Conservation (phyloP, 2,797 vertebrate species). For the Spizella passerina region DNA sequence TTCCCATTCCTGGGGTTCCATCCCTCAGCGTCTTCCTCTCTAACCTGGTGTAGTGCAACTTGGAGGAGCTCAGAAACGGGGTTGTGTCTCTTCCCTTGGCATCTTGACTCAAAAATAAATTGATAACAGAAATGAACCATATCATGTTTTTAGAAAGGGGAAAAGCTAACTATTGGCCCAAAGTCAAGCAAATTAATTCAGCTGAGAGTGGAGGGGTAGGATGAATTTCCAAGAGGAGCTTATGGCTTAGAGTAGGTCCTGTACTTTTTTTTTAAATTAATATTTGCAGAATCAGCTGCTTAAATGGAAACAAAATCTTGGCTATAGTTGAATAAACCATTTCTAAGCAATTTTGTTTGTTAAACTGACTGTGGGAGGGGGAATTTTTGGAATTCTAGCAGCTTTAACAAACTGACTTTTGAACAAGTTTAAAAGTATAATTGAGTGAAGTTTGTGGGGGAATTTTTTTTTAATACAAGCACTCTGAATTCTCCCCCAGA, state of each 20-base stretch:
- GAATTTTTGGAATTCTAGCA: background rate
- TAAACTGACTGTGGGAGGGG: background rate
- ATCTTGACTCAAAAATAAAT: background rate
- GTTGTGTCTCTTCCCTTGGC: background rate
- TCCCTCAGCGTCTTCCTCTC: fast-evolving
- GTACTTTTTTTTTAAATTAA: background rate
- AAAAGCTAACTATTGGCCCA: background rate
- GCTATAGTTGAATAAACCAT: background rate
- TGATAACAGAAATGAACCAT: background rate
- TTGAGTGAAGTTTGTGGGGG: background rate
- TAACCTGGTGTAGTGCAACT: background rate
- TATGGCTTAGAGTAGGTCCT: background rate
- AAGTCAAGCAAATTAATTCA: background rate
- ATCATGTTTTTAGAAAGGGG: background rate
- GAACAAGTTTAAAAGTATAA: background rate
- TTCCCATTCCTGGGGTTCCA: background rate
- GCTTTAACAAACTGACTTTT: background rate
- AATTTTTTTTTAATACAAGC: background rate
- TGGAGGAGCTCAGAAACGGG: background rate
- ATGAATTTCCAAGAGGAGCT: background rate
- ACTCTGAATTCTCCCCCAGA: background rate
- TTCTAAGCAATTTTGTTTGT: background rate
- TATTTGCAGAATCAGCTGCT: background rate
- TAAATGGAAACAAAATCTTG: background rate
- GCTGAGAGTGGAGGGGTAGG: background rate